A percentile compares a stretch with the other conserved stretches of the same genome.
Evolutionary conservation across 2,797 vertebrate species (phyloP).

Genomic region (Danio kyathit): DNA sequence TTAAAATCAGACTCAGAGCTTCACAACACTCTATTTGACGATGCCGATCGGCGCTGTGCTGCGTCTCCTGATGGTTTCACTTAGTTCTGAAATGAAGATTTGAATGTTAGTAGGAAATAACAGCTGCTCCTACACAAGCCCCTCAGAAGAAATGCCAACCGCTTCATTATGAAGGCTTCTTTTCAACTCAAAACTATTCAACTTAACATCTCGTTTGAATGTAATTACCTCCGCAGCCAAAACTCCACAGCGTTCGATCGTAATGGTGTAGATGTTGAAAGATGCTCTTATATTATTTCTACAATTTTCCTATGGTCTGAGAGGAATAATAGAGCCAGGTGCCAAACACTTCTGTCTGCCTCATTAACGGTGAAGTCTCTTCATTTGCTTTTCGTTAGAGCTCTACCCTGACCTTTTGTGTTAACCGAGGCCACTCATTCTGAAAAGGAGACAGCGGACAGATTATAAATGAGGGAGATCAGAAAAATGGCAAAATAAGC

Average conservation of each 20-base stretch:
- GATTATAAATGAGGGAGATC: constrained; percentile 6
- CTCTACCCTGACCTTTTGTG: not conserved
- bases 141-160: not conserved
- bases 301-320: not conserved
- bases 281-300: not conserved
- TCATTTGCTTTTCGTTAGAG: constrained; percentile 1
- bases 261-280: constrained; percentile 20
- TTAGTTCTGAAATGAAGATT: constrained; percentile 43
- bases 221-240: constrained; percentile 20
- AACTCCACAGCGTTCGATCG: not conserved
- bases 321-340: constrained; percentile 5
- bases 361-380: constrained; percentile 16
- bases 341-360: not conserved
- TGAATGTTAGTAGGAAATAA: constrained; percentile 23
- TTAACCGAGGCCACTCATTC: not conserved
- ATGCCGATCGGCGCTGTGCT: constrained; percentile 12
- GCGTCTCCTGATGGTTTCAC: constrained; percentile 27
- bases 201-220: constrained; percentile 6
- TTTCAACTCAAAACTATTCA: constrained; percentile 8
- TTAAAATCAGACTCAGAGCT: constrained; percentile 17
- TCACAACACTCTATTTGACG: constrained; percentile 17
- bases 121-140: constrained; percentile 6
- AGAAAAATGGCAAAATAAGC: constrained; percentile 1
- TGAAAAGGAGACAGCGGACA: not conserved
- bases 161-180: constrained; percentile 20